Percentiles rank a stretch among this genome's conserved stretches.
These are phyloP conservation scores for Arbacia lixula DNA, from an alignment of 53 echinoderm and acorn worm species.

Conservation along the genomic window DNA sequence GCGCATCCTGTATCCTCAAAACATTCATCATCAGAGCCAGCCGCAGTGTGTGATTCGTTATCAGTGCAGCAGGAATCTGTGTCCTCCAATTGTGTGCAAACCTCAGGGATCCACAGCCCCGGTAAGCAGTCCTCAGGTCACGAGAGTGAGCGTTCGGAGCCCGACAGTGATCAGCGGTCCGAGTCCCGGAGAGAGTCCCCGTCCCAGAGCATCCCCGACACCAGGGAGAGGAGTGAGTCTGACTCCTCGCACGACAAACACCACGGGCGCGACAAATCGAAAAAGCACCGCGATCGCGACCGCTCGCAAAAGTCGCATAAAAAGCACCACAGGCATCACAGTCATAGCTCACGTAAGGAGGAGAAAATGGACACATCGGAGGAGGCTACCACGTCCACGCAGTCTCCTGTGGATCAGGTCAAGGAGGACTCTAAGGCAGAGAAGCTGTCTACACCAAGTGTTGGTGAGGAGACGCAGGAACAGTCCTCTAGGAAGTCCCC, in stretches of 20 bases:
- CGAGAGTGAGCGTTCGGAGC: constrained; percentile 52
- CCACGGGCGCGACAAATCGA: constrained; percentile 78
- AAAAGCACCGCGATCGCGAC: constrained; percentile 90
- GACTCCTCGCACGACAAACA: constrained; percentile 59
- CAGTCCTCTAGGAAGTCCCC: constrained; percentile 43
- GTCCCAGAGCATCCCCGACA: constrained; percentile 44
- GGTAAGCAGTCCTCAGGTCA: constrained; percentile 56
- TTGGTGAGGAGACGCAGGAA: constrained; percentile 32
- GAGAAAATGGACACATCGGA: constrained; percentile 70
- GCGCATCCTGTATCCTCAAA: constrained; percentile 34
- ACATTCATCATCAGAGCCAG: constrained; percentile 41
- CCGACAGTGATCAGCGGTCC: constrained; percentile 66
- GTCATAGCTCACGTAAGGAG: constrained; percentile 69
- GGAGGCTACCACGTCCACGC: constrained; percentile 70
- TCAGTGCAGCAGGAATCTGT: constrained; percentile 47
- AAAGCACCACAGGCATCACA: constrained; percentile 86
- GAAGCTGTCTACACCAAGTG: constrained; percentile 32
- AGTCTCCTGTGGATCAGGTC: constrained; percentile 17
- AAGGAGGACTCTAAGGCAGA: constrained; percentile 39
- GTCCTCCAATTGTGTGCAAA: constrained; percentile 56
- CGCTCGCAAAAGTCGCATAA: constrained; percentile 83
- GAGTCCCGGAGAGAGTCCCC: constrained; percentile 55
- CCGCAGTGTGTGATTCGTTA: constrained; percentile 46
- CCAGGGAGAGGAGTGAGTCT: constrained; percentile 67
- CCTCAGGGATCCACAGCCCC: constrained; percentile 56